A percentile compares a stretch with the other conserved stretches of the same genome.
Conservation (phyloP, 2,888 invertebrate genomes). For the Polietes domitor region DNA sequence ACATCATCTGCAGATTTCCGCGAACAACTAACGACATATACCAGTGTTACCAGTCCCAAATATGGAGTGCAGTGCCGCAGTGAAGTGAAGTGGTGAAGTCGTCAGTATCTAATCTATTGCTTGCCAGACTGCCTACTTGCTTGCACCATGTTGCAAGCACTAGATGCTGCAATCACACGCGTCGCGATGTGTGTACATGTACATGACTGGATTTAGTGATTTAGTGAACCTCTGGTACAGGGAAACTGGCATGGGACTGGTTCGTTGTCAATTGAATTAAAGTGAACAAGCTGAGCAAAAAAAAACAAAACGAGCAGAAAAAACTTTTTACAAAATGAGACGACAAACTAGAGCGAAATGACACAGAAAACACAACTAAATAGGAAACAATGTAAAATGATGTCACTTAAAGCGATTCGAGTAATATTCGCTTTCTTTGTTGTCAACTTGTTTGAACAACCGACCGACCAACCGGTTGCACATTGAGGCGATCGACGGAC, state of each 20-base stretch:
- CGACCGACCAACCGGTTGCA: not conserved
- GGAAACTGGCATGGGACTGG: conserved; percentile 1
- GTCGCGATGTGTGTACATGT: not conserved
- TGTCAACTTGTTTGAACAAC: not conserved
- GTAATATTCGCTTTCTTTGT: conserved; percentile 29
- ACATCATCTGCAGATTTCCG: not conserved
- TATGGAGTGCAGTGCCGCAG: too few species aligned
- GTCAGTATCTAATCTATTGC: too few species aligned
- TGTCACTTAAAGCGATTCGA: conserved; percentile 29
- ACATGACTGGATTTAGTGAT: not conserved
- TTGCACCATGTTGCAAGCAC: not conserved
- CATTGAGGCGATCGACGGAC: not conserved
- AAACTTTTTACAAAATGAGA: not conserved
- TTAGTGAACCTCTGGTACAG: not conserved
- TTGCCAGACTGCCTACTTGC: too few species aligned
- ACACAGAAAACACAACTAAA: conserved; percentile 1
- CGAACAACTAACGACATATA: conserved; percentile 9
- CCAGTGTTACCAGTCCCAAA: not conserved
- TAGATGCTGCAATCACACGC: not conserved
- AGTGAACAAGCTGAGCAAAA: not conserved
- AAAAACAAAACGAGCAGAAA: not conserved
- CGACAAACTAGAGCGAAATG: conserved; percentile 8
- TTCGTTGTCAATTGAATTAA: conserved; percentile 34
- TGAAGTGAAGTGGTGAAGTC: too few species aligned
- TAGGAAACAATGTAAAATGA: conserved; percentile 32